Evolutionary conservation across 1,140 invertebrate genomes (phyloP).

Genomic region (Drosophila sp.): DNA sequence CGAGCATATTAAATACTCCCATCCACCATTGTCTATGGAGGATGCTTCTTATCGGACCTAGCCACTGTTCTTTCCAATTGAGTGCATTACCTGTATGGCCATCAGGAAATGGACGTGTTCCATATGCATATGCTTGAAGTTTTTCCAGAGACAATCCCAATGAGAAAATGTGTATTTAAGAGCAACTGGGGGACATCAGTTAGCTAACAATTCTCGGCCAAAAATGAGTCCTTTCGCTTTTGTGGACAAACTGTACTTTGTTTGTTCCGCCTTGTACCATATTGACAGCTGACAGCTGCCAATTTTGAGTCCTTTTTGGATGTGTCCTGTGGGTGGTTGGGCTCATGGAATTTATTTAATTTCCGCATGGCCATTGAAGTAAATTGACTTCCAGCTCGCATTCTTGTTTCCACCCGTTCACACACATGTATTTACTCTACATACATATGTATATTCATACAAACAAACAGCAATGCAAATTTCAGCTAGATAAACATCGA

Average conservation of each 20-base stretch:
- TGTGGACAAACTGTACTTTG: conserved; percentile 46
- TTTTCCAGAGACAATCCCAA: background rate
- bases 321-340: conserved; percentile 34
- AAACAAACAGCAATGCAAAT: conserved; percentile 41
- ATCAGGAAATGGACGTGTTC: conserved; percentile 34
- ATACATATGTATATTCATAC: conserved; percentile 13
- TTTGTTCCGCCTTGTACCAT: conserved; percentile 3
- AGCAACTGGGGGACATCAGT: background rate
- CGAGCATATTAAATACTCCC: conserved; percentile 35
- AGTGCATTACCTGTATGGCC: conserved; percentile 58
- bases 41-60: conserved; percentile 44
- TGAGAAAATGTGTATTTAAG: background rate
- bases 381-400: conserved; percentile 45
- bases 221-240: conserved; percentile 4
- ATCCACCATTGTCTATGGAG: conserved; percentile 47
- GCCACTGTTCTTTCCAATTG: conserved; percentile 55
- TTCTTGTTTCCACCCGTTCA: conserved; percentile 23
- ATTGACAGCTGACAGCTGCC: conserved; percentile 67
- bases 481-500: conserved; percentile 60
- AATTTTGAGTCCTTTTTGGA: conserved; percentile 51
- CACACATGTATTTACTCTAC: background rate
- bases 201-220: conserved; percentile 3
- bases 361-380: conserved; percentile 63
- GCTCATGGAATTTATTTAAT: conserved; percentile 73
- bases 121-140: background rate